These are phyloP conservation scores for Pollicipes pollicipes DNA, from an alignment of 1,140 invertebrate genomes.

Conservation along the genomic window DNA sequence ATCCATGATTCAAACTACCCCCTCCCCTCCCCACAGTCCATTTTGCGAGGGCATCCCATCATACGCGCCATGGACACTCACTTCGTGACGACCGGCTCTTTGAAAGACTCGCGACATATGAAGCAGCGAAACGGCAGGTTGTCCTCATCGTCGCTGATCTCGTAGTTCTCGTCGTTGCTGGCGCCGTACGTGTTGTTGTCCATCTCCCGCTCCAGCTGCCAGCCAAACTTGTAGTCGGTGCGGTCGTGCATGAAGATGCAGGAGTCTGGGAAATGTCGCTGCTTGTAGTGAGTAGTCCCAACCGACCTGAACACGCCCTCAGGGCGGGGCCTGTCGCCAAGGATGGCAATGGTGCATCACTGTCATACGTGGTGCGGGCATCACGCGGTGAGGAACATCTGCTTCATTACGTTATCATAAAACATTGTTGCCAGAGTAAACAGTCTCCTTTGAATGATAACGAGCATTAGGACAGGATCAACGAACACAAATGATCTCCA, in stretches of 20 bases:
- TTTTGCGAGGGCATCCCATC: neutral
- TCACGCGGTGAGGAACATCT: too few relatives aligned
- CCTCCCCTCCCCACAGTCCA: too few relatives aligned
- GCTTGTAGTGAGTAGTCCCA: slow-evolving; percentile 14
- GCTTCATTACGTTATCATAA: too few relatives aligned
- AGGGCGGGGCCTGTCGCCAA: too few relatives aligned
- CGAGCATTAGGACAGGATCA: too few relatives aligned
- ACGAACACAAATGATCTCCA: too few relatives aligned
- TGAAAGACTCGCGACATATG: slow-evolving; percentile 75
- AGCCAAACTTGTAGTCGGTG: slow-evolving; percentile 95
- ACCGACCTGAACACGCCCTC: too few relatives aligned
- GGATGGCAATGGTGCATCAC: too few relatives aligned
- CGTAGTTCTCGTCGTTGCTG: slow-evolving; percentile 52
- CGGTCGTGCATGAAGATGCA: slow-evolving; percentile 98
- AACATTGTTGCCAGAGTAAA: too few relatives aligned
- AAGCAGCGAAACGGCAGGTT: slow-evolving; percentile 83
- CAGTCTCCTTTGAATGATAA: too few relatives aligned
- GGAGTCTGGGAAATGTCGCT: slow-evolving; percentile 70
- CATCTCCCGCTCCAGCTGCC: slow-evolving; percentile 89
- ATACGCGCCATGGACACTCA: slow-evolving; percentile 28
- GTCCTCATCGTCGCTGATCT: slow-evolving; percentile 65
- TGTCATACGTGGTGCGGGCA: too few relatives aligned
- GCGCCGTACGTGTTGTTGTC: slow-evolving; percentile 35
- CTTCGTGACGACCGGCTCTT: slow-evolving; percentile 83
- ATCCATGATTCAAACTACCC: too few relatives aligned